Evolutionary conservation across 2,113 vertebrate genomes (phyloP), one percentile per base, ranked within the genome.

Genomic region (Puffinus mauretanicus): DNA sequence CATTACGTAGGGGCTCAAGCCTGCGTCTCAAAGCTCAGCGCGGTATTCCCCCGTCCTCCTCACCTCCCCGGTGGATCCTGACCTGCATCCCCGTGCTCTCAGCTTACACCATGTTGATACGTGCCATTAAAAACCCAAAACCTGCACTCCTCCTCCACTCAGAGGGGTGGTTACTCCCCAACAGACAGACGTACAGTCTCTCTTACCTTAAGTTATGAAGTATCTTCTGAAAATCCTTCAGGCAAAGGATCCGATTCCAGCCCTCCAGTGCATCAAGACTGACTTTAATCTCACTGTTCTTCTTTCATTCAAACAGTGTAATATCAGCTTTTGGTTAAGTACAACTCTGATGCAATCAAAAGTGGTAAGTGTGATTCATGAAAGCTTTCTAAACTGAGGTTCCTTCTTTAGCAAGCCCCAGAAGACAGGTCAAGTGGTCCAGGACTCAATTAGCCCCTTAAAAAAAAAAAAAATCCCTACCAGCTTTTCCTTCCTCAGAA

Each of bases 51-150:
- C 3, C 5, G 0, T 0, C 25, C 29, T 16, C 8, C 13, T 32
- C 19, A 3, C 16, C 29, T 38, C 57, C 27, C 44, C 1, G 0
- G 14, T 4, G 4, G 65, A 65, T 54, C 51, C 82, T 15, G 18
- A 15, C 21, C 32, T 40, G 0, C 25, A 29, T 8, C 3, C 26
- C 77, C 0, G 0, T 2, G 16, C 8, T 15, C 75, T 3, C 38
- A 1, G 46, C 36, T 36, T 5, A 16, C 6, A 0, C 55, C 6
- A 0, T 0, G 2, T 0, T 3, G 6, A 4, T 1, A 5, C 0
- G 1, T 27, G 9, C 42, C 55, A 2, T 22, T 11, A 38, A 3
- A 6, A 10, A 3, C 21, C 71, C 62, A 11, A 16, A 0, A 13
- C 10, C 57, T 15, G 19, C 24, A 3, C 52, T 26, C 0, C 2